Evolutionary conservation across 1,140 invertebrate species (phyloP), one percentile per base, ranked within the genome.

Genomic region (Cyphomyrmex costatus): DNA sequence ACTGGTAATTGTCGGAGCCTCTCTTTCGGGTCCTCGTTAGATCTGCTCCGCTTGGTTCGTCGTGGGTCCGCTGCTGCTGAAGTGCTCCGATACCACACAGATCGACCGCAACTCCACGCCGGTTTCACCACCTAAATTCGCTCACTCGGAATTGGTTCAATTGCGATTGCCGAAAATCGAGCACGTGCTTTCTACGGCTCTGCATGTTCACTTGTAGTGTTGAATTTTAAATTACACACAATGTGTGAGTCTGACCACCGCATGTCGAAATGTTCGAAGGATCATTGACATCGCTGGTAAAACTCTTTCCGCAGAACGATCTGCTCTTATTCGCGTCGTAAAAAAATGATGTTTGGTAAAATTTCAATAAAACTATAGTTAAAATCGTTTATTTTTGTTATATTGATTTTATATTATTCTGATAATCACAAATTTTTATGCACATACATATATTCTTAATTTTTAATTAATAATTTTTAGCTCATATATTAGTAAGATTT

Each of bases 1-100:
- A 88, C 84, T 76, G 86, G 89, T 91, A 90, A 90, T 88, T 88
- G 77, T 84, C 90, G 86, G 78, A 58, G 36, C 63, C 82, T 88
- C 84, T 90, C 86, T 88, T 90, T 86, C 63, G 58, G 86, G 77
- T 90, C 89, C 78, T 65, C 82, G 87, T 86, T 83, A 51, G 86
- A 88, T 90, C 88, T 66, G 46, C 85, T 85, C 60, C 53, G 78
- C 78, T 82, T 51, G 42, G 46, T 53, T 86, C 84, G 56, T 53
- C 77, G 68, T 60, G 68, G 79, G 71, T 74, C 42, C 85, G 76
- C 78, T 21, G 79, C n/a, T 36, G 53, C 53, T 3, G 53, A 27
- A 46, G 53, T 49, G 53, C 53, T 33, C 68, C 56, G 85, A 90
- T 89, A 83, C 88, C 77, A 86, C 88, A 89, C 88, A 86, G 80